Conservation (phyloP, 2,113 vertebrate species). For the Pollachius pollachius region DNA sequence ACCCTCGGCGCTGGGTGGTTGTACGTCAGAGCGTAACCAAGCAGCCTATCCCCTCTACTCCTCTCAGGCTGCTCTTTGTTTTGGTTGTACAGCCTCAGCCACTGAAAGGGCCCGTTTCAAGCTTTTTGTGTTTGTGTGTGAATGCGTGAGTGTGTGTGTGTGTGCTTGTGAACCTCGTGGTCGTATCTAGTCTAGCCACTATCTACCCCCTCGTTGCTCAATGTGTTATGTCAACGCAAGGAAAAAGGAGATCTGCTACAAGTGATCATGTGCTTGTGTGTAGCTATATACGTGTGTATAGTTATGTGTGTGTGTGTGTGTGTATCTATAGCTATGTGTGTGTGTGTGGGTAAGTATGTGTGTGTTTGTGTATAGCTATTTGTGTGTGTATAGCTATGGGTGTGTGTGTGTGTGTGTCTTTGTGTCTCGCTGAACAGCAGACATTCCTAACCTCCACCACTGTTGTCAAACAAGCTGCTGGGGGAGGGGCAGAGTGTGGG, state of each 20-base stretch:
- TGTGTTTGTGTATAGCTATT: conserved; percentile 19
- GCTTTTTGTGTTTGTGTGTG: neutral
- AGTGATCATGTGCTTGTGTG: neutral
- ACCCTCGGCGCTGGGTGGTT: too few species aligned
- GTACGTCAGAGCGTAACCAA: too few species aligned
- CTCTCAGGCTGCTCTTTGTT: too few species aligned
- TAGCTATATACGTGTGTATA: neutral
- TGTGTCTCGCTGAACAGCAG: conserved; percentile 60
- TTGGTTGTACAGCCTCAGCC: too few species aligned
- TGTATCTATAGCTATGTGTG: too few species aligned
- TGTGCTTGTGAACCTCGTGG: neutral
- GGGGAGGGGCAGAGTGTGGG: conserved; percentile 17
- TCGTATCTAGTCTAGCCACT: neutral
- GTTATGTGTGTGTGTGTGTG: too few species aligned
- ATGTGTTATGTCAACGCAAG: neutral
- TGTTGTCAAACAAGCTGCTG: conserved; percentile 59
- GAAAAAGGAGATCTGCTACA: too few species aligned
- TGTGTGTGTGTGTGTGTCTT: conserved; percentile 28
- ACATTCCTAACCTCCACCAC: conserved; percentile 61
- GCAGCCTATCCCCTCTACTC: too few species aligned
- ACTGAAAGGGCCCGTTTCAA: neutral
- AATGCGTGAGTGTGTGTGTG: neutral
- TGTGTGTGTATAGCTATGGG: neutral
- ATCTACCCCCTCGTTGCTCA: neutral
- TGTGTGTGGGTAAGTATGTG: neutral